Percentiles rank a stretch among this genome's conserved stretches.
phyloP scores from a whole-genome alignment of 1,140 invertebrate genomes.

The Apis laboriosa region DNA sequence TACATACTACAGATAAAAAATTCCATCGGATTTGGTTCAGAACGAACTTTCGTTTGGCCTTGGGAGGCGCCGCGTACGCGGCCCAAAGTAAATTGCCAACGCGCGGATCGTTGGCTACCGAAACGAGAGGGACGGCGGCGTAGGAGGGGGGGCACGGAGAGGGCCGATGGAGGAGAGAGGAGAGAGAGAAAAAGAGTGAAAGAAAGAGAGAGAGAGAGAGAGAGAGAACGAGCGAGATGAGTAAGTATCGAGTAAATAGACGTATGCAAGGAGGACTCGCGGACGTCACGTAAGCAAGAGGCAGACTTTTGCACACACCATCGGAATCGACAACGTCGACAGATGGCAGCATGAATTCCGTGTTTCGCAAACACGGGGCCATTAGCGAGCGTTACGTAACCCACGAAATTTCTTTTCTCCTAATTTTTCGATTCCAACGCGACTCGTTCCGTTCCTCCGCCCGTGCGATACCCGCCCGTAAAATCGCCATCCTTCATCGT shows the following conservation, averaged over 20 bases:
- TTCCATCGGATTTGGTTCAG: slow-evolving; percentile 64
- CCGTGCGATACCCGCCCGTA: no score
- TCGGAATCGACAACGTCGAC: slow-evolving; percentile 49
- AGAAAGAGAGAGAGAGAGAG: slow-evolving; percentile 1
- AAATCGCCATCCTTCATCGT: not conserved
- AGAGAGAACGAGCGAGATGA: slow-evolving; percentile 17
- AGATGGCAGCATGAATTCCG: slow-evolving; percentile 59
- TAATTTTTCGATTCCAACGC: slow-evolving; percentile 3
- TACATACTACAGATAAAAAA: slow-evolving; percentile 68
- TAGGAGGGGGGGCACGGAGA: not conserved
- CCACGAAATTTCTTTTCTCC: slow-evolving; percentile 27
- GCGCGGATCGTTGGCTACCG: slow-evolving; percentile 49
- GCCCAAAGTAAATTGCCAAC: slow-evolving; percentile 53
- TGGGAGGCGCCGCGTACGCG: slow-evolving; percentile 55
- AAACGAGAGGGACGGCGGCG: slow-evolving; percentile 22
- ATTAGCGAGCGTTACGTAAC: slow-evolving; percentile 53
- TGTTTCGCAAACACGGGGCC: slow-evolving; percentile 18
- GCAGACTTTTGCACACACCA: slow-evolving; percentile 33
- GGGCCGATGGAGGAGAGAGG: not conserved
- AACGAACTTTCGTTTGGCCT: slow-evolving; percentile 70
- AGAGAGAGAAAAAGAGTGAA: not conserved
- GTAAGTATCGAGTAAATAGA: slow-evolving; percentile 57
- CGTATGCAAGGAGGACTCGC: slow-evolving; percentile 28
- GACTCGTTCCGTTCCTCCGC: not conserved
- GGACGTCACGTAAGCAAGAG: slow-evolving; percentile 39